These are phyloP conservation scores for Notospermus geniculatus DNA, from an alignment of 1,140 invertebrate genomes.

Conservation along the genomic window DNA sequence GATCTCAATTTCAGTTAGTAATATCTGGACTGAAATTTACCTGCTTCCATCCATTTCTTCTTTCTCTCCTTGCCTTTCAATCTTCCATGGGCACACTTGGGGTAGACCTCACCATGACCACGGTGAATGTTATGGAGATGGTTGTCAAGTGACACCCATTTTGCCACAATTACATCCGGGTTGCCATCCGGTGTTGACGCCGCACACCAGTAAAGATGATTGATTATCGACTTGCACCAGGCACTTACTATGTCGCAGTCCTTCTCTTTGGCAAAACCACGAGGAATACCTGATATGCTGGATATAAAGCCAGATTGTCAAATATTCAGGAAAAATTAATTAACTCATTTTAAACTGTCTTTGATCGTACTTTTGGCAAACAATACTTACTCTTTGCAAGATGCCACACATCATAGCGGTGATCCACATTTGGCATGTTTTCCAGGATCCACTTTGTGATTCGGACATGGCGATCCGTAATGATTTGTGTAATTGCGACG, in stretches of 20 bases:
- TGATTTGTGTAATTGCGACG: neutral
- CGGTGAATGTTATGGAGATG: neutral
- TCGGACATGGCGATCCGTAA: constrained; percentile 7
- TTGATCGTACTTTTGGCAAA: no score
- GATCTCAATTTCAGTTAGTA: no score
- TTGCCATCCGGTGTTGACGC: constrained; percentile 5
- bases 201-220: constrained; percentile 6
- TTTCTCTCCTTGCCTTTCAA: no score
- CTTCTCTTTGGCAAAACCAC: neutral
- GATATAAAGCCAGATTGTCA: no score
- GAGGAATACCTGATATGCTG: no score
- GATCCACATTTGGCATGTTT: constrained; percentile 1
- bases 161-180: neutral
- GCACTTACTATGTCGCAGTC: neutral
- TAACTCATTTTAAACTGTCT: no score
- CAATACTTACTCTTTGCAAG: constrained; percentile 8
- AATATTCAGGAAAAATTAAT: no score
- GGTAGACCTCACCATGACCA: no score
- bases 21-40: no score
- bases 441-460: neutral
- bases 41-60: no score
- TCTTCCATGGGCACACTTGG: no score
- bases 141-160: constrained; percentile 3
- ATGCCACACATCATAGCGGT: constrained; percentile 8
- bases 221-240: neutral